Base-by-base conservation (phyloP, 2,113 vertebrate genomes). In the Ornithorhynchus anatinus region DNA sequence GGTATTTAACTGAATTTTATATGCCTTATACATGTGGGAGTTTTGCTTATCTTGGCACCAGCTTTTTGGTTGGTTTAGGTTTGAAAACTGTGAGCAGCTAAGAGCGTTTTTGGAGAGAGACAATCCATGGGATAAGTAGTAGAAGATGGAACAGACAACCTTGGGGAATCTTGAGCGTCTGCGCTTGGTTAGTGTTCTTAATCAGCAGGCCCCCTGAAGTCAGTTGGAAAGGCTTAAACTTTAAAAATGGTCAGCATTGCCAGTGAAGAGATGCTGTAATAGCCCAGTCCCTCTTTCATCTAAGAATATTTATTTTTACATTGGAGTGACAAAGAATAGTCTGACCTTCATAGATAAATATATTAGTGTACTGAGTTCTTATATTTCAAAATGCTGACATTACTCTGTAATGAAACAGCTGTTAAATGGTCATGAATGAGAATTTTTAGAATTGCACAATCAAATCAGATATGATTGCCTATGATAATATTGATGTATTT, bases 41-140 rank as follows among this genome's bases (percentile, higher is more conserved):
- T 29, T 33, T 35, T 33, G 45, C 37, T 29, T 6, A 22, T n/a
- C 37, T 27, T 33, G 25, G 11, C 1, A 1, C 4, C 8, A 13
- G n/a, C n/a, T n/a, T n/a, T 33, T 68, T 52, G n/a, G 48, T 67
- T 38, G 15, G 1, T 64, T 58, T 32, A 33, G 31, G n/a, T 1
- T 45, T 15, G 4, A 20, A 33, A 14, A 7, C 7, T 35, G 67
- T 32, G 37, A 64, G 15, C 7, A 47, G 36, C 25, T 1, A 2
- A 62, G 6, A 1, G 47, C 12, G 31, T 45, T 38, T 69, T 10
- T 22, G 8, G 23, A 1, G 17, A 23, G 0, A 0, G 1, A 3
- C 22, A 68, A 39, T 29, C 1, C 2, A 11, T 2, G 5, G 16
- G 6, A 52, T 4, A 52, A 5, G 20, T 51, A 51, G 69, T 1